These are phyloP conservation scores for Grammomys dolichurus DNA, from an alignment of 2,113 vertebrate species.

Conservation along the genomic window DNA sequence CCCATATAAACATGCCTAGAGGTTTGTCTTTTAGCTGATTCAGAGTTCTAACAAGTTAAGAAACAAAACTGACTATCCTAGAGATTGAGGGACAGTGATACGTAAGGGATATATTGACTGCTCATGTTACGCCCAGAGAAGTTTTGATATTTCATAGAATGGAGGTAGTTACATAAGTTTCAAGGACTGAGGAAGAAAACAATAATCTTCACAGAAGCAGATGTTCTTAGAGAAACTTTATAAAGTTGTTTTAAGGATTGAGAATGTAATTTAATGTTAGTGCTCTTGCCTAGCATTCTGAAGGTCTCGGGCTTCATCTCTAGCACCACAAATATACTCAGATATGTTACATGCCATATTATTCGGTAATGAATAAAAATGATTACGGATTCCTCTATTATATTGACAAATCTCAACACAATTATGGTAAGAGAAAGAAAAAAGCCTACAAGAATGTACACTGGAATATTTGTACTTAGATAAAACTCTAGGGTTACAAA, in stretches of 20 bases:
- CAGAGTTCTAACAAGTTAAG: neutral
- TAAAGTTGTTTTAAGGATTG: slow-evolving; percentile 3
- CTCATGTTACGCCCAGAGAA: neutral
- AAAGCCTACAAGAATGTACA: neutral
- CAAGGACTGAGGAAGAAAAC: neutral
- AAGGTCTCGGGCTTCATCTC: neutral
- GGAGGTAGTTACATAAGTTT: neutral
- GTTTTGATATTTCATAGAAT: neutral
- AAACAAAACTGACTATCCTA: neutral
- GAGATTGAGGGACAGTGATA: neutral
- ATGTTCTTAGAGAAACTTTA: neutral
- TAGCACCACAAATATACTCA: neutral
- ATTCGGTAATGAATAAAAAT: neutral
- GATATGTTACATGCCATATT: neutral
- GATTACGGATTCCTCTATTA: neutral
- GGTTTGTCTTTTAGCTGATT: neutral
- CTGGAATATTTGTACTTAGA: neutral
- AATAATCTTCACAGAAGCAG: neutral
- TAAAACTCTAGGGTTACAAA: neutral
- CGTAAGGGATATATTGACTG: neutral
- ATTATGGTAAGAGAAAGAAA: neutral
- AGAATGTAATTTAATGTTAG: neutral
- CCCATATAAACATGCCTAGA: neutral
- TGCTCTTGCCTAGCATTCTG: neutral
- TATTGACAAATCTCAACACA: neutral